Evolutionary conservation across 2,888 invertebrate genomes (phyloP), one percentile per base, ranked within the genome.

Genomic region (Agonum fuliginosum): DNA sequence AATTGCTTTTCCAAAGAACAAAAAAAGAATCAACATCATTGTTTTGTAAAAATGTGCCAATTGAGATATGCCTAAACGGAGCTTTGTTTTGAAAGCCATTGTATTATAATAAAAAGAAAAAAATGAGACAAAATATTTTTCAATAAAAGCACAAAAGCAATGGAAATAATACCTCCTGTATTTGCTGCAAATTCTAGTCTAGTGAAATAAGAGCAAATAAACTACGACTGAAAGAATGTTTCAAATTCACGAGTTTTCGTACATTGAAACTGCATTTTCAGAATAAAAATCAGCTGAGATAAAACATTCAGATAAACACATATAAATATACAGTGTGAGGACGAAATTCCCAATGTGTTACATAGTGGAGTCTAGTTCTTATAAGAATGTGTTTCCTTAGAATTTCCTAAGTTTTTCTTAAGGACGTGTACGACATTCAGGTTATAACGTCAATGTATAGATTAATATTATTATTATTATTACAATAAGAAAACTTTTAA

Each of bases 141-240:
- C 67, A 67, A 67, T 67, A 67, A 67, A 37, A 67, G 34, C 41
- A 67, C 67, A 67, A 67, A 67, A 41, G 67, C 67, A 27, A 41
- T 41, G 67, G 41, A 67, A 67, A 67, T 67, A 41, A 67, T 67
- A 67, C 67, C 34, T 37, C 19, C 41, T 41, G 67, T 67, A 67
- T 67, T 22, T 41, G 12, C 41, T 22, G 6, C 41, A 17, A 20
- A 41, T 54, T 54, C 54, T 14, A 54, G 22, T 37, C 22, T 41
- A 22, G 19, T 34, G 34, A 62, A 62, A 62, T 62, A 62, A 62
- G 62, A 62, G 37, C 6, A 62, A 30, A 0, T 17, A 12, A 48
- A 48, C 48, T 2, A 48, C 12, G 48, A 37, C n/a, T 48, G 48
- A 48, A 48, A 48, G 17, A 48, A 17, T 48, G 48, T 48, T 48